Evolutionary conservation across 2,888 invertebrate species (phyloP).

Genomic region (Pachymerium ferrugineum): DNA sequence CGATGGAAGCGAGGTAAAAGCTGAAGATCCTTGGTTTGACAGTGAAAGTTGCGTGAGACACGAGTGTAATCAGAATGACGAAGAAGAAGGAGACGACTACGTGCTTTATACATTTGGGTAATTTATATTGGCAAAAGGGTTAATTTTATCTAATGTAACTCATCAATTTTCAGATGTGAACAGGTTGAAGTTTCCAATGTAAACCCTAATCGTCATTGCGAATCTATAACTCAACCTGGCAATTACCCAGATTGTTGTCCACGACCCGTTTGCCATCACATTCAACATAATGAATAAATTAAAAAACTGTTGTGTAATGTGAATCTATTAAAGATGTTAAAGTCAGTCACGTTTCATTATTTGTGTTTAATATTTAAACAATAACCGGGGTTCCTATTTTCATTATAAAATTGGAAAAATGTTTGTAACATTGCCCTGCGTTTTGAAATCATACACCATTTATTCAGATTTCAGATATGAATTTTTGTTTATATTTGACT

Average conservation of each 20-base stretch:
- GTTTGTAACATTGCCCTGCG: too few species aligned
- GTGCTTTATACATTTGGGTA: neutral
- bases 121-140: neutral
- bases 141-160: neutral
- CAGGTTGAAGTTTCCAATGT: neutral
- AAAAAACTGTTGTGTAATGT: too few species aligned
- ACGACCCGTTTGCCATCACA: neutral
- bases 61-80: neutral
- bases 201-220: neutral
- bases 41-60: neutral
- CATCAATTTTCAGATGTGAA: neutral
- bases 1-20: neutral
- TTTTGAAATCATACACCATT: too few species aligned
- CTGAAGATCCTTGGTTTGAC: neutral
- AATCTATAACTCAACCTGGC: neutral
- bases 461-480: too few species aligned
- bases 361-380: too few species aligned
- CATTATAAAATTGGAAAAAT: too few species aligned
- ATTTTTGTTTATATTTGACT: too few species aligned
- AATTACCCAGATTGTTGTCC: neutral
- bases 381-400: too few species aligned
- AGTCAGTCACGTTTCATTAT: neutral
- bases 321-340: neutral
- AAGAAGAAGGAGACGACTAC: neutral
- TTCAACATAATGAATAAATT: too few species aligned